These are phyloP conservation scores for Dolichomitus sp. DNA, from an alignment of 2,888 invertebrate genomes.

Conservation along the genomic window DNA sequence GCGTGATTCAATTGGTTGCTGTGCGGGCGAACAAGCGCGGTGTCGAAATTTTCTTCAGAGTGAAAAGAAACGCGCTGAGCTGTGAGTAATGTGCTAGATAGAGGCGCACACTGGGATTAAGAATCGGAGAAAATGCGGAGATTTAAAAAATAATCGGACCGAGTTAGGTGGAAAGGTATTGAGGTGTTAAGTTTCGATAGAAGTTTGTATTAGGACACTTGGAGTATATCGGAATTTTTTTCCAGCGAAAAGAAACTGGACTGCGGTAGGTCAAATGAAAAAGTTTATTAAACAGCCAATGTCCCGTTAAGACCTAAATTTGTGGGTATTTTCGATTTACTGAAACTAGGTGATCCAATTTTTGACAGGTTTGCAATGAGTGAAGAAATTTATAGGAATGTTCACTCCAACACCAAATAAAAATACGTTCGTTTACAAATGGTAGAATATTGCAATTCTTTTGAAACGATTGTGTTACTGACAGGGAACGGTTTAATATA, in stretches of 20 bases:
- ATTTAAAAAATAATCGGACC: background rate
- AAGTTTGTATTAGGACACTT: background rate
- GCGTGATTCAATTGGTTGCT: constrained; percentile 15
- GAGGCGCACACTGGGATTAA: background rate
- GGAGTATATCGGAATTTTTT: background rate
- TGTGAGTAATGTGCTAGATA: background rate
- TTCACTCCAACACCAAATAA: too few species aligned
- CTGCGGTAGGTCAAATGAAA: background rate
- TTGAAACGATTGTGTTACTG: background rate
- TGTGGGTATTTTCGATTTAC: background rate
- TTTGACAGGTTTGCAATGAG: background rate
- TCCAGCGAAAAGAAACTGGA: background rate
- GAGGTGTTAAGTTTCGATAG: background rate
- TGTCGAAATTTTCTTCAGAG: constrained; percentile 44
- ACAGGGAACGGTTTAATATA: background rate
- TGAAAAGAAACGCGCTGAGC: background rate
- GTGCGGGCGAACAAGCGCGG: constrained; percentile 6
- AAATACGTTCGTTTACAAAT: too few species aligned
- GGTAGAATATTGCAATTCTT: background rate
- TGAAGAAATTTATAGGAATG: background rate
- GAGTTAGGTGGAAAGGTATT: background rate
- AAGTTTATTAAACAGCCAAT: background rate
- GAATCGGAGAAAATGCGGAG: background rate
- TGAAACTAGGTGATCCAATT: background rate
- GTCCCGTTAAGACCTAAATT: background rate